Evolutionary conservation across 2,113 vertebrate genomes (phyloP).

Genomic region (Colossoma macropomum): DNA sequence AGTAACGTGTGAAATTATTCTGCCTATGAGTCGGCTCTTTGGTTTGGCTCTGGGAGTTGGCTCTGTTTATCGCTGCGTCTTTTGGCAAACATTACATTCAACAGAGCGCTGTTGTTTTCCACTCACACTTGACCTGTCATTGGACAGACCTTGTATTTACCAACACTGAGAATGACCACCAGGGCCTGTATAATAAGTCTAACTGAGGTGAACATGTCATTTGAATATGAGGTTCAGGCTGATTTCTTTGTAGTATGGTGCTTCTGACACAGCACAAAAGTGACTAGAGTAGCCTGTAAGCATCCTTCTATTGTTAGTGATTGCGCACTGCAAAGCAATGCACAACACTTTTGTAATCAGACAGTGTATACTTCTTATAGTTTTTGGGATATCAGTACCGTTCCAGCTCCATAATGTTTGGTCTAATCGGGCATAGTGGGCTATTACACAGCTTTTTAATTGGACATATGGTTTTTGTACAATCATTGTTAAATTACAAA

Average conservation of each 20-base stretch:
- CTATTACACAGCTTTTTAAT: too few species aligned
- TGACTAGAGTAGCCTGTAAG: too few species aligned
- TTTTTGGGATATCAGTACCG: too few species aligned
- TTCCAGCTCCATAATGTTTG: too few species aligned
- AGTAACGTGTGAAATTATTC: not conserved
- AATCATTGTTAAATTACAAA: too few species aligned
- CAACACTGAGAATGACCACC: slow-evolving; percentile 1
- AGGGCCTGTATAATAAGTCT: not conserved
- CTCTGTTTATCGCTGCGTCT: not conserved
- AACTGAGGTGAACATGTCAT: not conserved
- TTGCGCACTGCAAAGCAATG: too few species aligned
- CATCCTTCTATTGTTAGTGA: too few species aligned
- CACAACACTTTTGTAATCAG: too few species aligned
- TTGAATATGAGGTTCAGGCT: not conserved
- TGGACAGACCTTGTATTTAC: slow-evolving; percentile 9
- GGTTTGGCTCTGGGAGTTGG: slow-evolving; percentile 4
- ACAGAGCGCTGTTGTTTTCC: slow-evolving; percentile 13
- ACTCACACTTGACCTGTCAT: not conserved
- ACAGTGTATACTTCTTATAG: too few species aligned
- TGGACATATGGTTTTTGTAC: too few species aligned
- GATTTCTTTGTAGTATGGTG: not conserved
- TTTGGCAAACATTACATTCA: not conserved
- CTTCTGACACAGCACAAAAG: not conserved
- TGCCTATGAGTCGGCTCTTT: not conserved
- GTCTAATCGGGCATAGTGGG: too few species aligned